These are phyloP conservation scores for Linyphia triangularis DNA, from an alignment of 2,888 invertebrate species.

Conservation along the genomic window DNA sequence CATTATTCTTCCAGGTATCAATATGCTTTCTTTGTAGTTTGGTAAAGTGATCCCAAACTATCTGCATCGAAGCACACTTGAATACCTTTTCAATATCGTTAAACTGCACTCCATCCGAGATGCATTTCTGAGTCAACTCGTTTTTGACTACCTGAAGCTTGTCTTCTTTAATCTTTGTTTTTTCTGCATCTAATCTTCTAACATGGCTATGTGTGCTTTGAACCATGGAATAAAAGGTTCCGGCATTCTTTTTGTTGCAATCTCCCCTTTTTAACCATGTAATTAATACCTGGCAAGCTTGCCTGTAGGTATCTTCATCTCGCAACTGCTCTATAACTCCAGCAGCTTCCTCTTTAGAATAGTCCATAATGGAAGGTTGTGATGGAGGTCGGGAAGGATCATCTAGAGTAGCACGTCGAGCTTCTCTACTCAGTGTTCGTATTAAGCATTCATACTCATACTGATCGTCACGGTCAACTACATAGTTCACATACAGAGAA, in stretches of 20 bases:
- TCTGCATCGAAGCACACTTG: conserved; percentile 96
- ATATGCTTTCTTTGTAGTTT: conserved; percentile 99
- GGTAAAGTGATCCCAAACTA: conserved; percentile 99
- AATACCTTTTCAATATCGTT: conserved; percentile 99
- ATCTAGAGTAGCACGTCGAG: conserved; percentile 87
- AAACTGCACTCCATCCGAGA: conserved; percentile 93
- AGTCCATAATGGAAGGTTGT: conserved; percentile 91
- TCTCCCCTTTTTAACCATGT: conserved; percentile 97
- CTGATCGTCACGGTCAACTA: conserved; percentile 95
- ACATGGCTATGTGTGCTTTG: conserved; percentile 94
- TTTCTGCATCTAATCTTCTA: conserved; percentile 90
- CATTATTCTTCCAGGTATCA: conserved; percentile 98
- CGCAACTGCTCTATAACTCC: conserved; percentile 90
- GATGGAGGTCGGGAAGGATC: conserved; percentile 85
- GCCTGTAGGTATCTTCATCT: conserved; percentile 79
- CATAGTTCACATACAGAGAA: conserved; percentile 95
- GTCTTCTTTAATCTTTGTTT: conserved; percentile 93
- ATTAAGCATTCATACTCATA: conserved; percentile 94
- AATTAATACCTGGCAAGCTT: conserved; percentile 87
- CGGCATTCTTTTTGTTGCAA: conserved; percentile 93
- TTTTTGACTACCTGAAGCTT: conserved; percentile 92
- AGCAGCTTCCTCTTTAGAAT: conserved; percentile 88
- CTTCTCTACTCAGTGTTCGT: conserved; percentile 89
- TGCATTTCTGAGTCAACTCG: conserved; percentile 90
- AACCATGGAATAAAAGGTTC: conserved; percentile 96